These are phyloP conservation scores for Poeciliopsis gracilis DNA, from an alignment of 2,797 vertebrate genomes.

Conservation along the genomic window DNA sequence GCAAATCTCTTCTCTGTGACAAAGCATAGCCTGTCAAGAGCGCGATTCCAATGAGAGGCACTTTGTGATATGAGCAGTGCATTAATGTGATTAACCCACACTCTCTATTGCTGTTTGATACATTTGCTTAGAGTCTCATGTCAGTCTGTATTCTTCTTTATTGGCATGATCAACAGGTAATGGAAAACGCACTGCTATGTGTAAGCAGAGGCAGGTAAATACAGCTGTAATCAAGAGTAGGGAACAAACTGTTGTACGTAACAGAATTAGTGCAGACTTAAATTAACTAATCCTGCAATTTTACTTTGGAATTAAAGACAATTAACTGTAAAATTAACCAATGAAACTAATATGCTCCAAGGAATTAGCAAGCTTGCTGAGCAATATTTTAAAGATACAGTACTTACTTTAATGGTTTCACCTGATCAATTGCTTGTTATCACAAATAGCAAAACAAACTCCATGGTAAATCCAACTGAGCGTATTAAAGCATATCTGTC, in stretches of 20 bases:
- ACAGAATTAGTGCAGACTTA: conserved; percentile 13
- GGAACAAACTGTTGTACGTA: conserved; percentile 12
- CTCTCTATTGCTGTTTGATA: conserved; percentile 63
- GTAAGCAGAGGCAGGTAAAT: conserved; percentile 25
- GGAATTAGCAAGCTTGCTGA: neutral
- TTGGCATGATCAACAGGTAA: conserved; percentile 63
- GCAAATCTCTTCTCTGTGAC: conserved; percentile 60
- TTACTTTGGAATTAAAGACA: conserved; percentile 17
- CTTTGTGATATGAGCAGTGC: conserved; percentile 73
- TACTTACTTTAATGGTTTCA: neutral
- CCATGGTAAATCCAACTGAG: neutral
- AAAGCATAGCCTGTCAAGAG: conserved; percentile 71
- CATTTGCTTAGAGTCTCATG: conserved; percentile 58
- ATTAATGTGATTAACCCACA: conserved; percentile 78
- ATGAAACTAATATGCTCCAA: conserved; percentile 1
- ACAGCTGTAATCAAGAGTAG: conserved; percentile 13
- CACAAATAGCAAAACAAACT: neutral
- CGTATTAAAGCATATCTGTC: conserved; percentile 4
- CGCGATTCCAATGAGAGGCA: conserved; percentile 71
- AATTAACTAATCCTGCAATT: conserved; percentile 24
- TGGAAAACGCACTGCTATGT: conserved; percentile 38
- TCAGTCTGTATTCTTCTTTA: conserved; percentile 53
- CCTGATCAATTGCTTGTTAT: neutral
- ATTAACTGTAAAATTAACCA: conserved; percentile 25
- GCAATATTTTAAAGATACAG: conserved; percentile 10